A percentile compares a stretch with the other conserved stretches of the same genome.
Conservation (phyloP, 2,113 vertebrate species). For the Pterocles orientalis region DNA sequence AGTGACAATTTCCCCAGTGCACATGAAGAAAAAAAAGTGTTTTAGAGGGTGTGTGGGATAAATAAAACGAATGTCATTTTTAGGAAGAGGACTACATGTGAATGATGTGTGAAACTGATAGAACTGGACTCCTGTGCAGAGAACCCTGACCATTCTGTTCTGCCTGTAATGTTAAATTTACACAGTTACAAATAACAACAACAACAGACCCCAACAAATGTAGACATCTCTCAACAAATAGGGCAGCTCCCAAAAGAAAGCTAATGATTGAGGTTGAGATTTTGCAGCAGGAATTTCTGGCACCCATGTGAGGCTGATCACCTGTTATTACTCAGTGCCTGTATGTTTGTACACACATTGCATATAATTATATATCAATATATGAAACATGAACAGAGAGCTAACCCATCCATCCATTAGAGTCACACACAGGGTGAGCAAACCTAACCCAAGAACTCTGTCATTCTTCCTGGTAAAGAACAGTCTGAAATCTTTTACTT, state of each 20-base stretch:
- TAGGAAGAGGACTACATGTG: background rate
- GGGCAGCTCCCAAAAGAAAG: background rate
- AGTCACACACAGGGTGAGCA: background rate
- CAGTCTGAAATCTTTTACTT: background rate
- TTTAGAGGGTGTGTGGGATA: background rate
- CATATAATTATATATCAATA: background rate
- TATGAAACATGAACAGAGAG: background rate
- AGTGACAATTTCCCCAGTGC: background rate
- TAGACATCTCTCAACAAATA: background rate
- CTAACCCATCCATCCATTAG: background rate
- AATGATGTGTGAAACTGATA: background rate
- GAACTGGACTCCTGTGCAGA: background rate
- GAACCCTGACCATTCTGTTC: background rate
- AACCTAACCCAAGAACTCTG: background rate
- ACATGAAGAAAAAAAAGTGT: background rate
- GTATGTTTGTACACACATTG: background rate
- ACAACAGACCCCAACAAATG: background rate
- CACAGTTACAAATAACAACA: background rate
- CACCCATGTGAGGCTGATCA: background rate
- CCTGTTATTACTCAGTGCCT: background rate
- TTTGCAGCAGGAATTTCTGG: background rate
- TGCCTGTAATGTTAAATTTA: background rate
- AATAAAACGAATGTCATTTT: background rate
- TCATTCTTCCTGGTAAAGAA: background rate
- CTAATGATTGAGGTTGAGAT: background rate